phyloP scores from a whole-genome alignment of 2,113 vertebrate species.

The Podocnemis expansa region DNA sequence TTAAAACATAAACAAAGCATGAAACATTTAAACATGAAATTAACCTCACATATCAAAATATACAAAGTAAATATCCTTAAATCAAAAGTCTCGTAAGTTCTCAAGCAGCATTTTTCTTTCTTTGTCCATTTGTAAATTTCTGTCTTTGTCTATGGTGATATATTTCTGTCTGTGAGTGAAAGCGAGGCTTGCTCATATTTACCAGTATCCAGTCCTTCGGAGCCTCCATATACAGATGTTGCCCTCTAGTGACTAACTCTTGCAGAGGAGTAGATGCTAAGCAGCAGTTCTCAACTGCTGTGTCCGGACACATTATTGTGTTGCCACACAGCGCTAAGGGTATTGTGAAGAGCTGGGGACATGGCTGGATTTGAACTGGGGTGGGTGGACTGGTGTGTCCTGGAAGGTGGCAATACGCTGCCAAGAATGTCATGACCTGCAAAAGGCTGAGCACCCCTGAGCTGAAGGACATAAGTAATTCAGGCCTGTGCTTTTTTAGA shows the following conservation, averaged over 20 bases:
- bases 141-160: neutral
- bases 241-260: conserved; percentile 56
- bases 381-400: no score
- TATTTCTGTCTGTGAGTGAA: neutral
- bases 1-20: no score
- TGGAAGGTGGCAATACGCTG: no score
- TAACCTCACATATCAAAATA: neutral
- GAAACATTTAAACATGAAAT: no score
- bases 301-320: no score
- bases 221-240: conserved; percentile 21
- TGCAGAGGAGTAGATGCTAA: neutral
- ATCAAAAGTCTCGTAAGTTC: neutral
- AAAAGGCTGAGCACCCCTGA: no score
- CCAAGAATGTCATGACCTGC: no score
- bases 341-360: no score
- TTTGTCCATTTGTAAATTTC: neutral
- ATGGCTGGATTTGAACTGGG: no score
- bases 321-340: no score
- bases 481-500: neutral
- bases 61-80: neutral
- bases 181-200: neutral
- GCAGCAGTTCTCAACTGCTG: rapidly evolving
- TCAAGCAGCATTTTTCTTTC: neutral
- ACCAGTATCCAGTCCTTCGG: neutral
- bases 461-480: neutral